Conservation (phyloP, 2,797 vertebrate species). For the Serranus cabrilla region DNA sequence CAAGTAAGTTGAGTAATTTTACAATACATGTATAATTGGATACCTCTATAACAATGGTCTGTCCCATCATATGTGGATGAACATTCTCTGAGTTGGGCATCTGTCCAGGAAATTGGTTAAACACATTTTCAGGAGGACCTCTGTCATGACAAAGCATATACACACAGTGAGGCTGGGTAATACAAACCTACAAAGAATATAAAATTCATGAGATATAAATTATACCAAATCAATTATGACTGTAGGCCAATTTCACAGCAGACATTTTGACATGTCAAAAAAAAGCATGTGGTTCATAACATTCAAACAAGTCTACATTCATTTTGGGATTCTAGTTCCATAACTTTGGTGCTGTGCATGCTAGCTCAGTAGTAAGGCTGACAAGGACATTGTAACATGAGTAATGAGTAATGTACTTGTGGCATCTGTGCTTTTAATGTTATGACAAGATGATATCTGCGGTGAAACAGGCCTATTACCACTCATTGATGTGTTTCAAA, state of each 20-base stretch:
- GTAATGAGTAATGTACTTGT: background rate
- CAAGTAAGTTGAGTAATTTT: background rate
- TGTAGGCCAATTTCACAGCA: background rate
- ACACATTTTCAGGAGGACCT: constrained; percentile 53
- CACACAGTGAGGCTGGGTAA: background rate
- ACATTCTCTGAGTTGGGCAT: constrained; percentile 87
- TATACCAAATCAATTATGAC: background rate
- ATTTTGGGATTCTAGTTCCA: background rate
- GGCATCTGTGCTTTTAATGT: background rate
- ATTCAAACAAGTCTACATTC: background rate
- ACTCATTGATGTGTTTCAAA: background rate
- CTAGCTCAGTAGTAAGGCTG: background rate
- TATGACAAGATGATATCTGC: background rate
- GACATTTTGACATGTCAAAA: background rate
- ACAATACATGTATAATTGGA: background rate
- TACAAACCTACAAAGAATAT: background rate
- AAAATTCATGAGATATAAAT: background rate
- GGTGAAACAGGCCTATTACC: background rate
- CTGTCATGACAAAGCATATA: constrained; percentile 62
- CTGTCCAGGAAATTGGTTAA: constrained; percentile 80
- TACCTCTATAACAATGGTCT: constrained; percentile 88
- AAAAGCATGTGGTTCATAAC: background rate
- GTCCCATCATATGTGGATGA: constrained; percentile 86
- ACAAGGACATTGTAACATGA: background rate
- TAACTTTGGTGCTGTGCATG: background rate